These are phyloP conservation scores for Drosophila lacicola DNA, from an alignment of 2,888 invertebrate species.

Conservation along the genomic window DNA sequence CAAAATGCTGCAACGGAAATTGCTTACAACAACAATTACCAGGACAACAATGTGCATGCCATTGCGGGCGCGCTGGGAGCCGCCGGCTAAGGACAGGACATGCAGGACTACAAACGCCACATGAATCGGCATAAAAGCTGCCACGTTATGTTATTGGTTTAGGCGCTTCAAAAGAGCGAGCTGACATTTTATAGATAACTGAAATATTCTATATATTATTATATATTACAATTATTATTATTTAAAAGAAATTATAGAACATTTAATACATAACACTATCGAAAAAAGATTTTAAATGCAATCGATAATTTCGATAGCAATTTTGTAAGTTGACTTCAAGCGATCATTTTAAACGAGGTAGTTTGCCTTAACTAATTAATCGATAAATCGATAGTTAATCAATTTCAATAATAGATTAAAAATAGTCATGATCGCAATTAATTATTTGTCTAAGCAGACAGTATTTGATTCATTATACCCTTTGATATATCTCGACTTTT, in stretches of 20 bases:
- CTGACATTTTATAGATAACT: too few relatives aligned
- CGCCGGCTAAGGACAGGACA: background rate
- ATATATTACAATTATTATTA: too few relatives aligned
- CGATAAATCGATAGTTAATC: too few relatives aligned
- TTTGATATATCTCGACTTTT: too few relatives aligned
- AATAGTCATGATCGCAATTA: too few relatives aligned
- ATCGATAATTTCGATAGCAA: background rate
- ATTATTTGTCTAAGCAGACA: too few relatives aligned
- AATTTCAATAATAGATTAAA: too few relatives aligned
- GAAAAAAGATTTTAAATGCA: background rate
- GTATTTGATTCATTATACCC: too few relatives aligned
- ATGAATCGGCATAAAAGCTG: conserved; percentile 19
- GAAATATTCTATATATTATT: too few relatives aligned
- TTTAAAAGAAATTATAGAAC: too few relatives aligned
- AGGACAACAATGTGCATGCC: conserved; percentile 32
- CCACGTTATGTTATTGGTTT: background rate
- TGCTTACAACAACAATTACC: conserved; percentile 73
- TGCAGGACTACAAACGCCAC: conserved; percentile 22
- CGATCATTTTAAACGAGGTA: background rate
- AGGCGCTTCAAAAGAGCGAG: background rate
- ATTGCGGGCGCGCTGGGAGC: background rate
- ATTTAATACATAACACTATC: too few relatives aligned
- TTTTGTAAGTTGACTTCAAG: background rate
- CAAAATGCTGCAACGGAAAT: conserved; percentile 73
- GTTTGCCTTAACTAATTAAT: too few relatives aligned